A percentile compares a stretch with the other conserved stretches of the same genome.
phyloP scores from a whole-genome alignment of 2,797 vertebrate genomes.

The Myotis daubentonii region DNA sequence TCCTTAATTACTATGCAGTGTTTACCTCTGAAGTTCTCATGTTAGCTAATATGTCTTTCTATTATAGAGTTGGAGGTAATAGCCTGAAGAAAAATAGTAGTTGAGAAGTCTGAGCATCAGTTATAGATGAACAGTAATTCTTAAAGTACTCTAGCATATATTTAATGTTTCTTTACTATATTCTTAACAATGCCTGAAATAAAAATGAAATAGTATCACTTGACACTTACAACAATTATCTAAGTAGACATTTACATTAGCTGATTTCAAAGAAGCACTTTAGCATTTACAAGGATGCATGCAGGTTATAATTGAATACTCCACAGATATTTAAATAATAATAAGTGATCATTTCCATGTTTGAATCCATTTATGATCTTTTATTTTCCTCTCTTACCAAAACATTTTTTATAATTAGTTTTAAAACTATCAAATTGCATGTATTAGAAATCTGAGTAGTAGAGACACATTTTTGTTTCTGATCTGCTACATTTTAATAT shows the following conservation, averaged over 20 bases:
- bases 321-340: background rate
- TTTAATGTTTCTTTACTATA: background rate
- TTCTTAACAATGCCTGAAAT: background rate
- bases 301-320: background rate
- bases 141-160: background rate
- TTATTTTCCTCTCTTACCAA: background rate
- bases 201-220: background rate
- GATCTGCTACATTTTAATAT: background rate
- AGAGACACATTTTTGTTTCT: background rate
- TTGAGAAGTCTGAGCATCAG: background rate
- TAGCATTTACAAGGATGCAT: background rate
- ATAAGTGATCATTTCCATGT: background rate
- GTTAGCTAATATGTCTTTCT: background rate
- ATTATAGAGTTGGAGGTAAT: background rate
- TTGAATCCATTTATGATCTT: background rate
- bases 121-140: background rate
- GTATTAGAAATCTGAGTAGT: background rate
- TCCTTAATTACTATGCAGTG: background rate
- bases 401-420: background rate
- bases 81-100: constrained; percentile 14
- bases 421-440: background rate
- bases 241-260: constrained; percentile 9
- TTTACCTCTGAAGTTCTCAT: background rate
- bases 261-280: background rate
- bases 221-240: background rate